Evolutionary conservation across 2,888 invertebrate species (phyloP).

Genomic region (Augiades crinisus): DNA sequence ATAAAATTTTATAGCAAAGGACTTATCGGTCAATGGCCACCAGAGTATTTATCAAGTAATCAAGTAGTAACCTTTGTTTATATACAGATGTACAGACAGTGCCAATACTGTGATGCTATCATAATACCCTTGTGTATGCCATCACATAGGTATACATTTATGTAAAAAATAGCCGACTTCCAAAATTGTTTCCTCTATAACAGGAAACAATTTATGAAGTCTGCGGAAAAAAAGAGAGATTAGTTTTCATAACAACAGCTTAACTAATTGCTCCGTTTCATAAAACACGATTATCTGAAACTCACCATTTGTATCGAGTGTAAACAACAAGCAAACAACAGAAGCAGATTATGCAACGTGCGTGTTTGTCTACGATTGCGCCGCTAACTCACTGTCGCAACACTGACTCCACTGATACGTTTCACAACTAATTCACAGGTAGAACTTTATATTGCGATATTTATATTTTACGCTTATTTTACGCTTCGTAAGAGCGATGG

Average conservation of each 20-base stretch:
- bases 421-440: background rate
- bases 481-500: background rate
- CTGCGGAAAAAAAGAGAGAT: too few relatives aligned
- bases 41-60: background rate
- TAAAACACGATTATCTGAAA: too few relatives aligned
- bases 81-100: background rate
- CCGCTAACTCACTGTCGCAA: conserved; percentile 16
- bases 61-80: conserved; percentile 8
- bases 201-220: too few relatives aligned
- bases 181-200: too few relatives aligned
- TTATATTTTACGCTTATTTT: background rate
- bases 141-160: background rate
- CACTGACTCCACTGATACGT: background rate
- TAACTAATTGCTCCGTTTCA: too few relatives aligned
- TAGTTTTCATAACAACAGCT: too few relatives aligned
- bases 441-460: background rate
- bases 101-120: background rate
- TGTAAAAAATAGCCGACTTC: background rate
- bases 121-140: background rate
- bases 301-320: background rate
- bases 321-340: conserved; percentile 1
- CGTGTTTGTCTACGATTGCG: background rate
- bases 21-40: conserved; percentile 22
- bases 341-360: background rate
- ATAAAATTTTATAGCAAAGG: conserved; percentile 5